Evolutionary conservation across 2,888 invertebrate species (phyloP), one percentile per base, ranked within the genome.

Genomic region (Thereva unica): DNA sequence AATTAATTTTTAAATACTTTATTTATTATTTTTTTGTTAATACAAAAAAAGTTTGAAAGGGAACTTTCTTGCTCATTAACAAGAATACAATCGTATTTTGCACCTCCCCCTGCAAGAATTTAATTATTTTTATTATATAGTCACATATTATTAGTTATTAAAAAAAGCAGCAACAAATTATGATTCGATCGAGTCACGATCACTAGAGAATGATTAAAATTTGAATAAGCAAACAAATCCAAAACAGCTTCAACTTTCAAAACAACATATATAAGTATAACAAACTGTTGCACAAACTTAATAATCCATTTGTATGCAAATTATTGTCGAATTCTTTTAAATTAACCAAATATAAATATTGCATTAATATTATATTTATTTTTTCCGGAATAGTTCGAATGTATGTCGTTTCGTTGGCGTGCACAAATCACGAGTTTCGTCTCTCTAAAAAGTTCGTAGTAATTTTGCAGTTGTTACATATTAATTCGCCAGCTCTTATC

Each of bases 61-160:
- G 47, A 35, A 41, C 61, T 59, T 61, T 49, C 10, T 61, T 61
- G 61, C 23, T 50, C 64, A 64, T 44, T 5, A 5, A 44, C 53
- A 64, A 64, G 50, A 50, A 47, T 50, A 63, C 42, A 45, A 6
- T 64, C 54, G 45, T 55, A 6, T 47, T 77, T 77, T 74, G 80
- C 80, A 80, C 80, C 80, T 79, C 80, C 79, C 80, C 80, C 80
- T 80, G 74, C 6, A 77, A 77, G 9, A 37, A 68, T 67, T 66
- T 69, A 68, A 67, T 56, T 35, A 0, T 38, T 9, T 9, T 6
- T 40, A 12, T 12, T 10, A 49, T 23, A 49, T 4, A 53, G 12
- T 53, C 37, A 52, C 4, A 9, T 35, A 35, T 37, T n/a, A 42
- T 10, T 7, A 23, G 44, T 42, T 9, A 52, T 6, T n/a, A 40